Evolutionary conservation across 30 jellyfish, hydroid and myxozoan genomes (phyloP).

Genomic region (Aurelia sp.): DNA sequence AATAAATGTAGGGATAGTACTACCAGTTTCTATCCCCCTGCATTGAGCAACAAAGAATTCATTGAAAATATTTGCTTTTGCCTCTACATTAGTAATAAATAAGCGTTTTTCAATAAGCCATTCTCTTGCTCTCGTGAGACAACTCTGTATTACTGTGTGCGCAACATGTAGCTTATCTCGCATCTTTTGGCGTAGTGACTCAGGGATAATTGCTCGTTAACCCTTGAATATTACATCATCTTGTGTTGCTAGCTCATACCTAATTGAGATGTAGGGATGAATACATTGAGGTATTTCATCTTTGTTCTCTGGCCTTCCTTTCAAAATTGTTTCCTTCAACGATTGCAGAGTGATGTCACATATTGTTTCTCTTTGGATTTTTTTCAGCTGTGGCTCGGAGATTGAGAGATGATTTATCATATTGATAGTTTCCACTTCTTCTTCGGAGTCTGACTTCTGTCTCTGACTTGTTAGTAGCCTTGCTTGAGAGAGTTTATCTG

Average conservation of each 20-base stretch:
- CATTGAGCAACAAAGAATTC: no score
- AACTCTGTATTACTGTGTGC: background rate
- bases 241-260: background rate
- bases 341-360: background rate
- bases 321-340: background rate
- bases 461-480: background rate
- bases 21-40: no score
- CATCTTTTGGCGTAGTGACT: slow-evolving; percentile 29
- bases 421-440: background rate
- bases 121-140: background rate
- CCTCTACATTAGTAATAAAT: no score
- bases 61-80: no score
- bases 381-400: background rate
- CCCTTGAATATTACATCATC: slow-evolving; percentile 18
- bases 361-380: background rate
- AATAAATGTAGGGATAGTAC: no score
- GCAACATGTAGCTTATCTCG: slow-evolving; percentile 60
- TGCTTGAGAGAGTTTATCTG: no score
- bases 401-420: background rate
- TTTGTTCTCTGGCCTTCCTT: background rate
- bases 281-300: background rate
- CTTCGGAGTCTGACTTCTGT: background rate
- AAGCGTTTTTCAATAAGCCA: no score
- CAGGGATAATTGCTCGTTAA: slow-evolving; percentile 33
- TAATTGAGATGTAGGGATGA: slow-evolving; percentile 37